These are phyloP conservation scores for Hydractinia echinata DNA, from an alignment of 30 jellyfish, hydroid and myxozoan genomes.

Conservation along the genomic window DNA sequence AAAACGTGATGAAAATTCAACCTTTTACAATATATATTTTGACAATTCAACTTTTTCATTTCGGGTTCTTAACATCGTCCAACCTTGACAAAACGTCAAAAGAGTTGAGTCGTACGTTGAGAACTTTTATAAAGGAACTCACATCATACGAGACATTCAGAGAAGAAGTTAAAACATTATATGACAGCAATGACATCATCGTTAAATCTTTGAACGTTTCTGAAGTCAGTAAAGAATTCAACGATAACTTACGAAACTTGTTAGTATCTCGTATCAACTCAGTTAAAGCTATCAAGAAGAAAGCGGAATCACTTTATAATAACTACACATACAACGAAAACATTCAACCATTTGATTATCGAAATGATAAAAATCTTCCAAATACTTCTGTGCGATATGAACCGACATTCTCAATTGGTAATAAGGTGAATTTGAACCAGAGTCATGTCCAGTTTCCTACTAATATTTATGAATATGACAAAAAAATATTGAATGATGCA, in stretches of 20 bases:
- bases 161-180: no score
- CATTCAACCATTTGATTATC: conserved; percentile 14
- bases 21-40: no score
- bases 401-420: not conserved
- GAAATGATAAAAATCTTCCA: not conserved
- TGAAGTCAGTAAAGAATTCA: not conserved
- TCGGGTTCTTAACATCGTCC: no score
- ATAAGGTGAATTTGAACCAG: not conserved
- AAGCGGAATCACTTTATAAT: not conserved
- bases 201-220: not conserved
- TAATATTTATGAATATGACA: conserved; percentile 1
- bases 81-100: no score
- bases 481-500: conserved; percentile 32
- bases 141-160: no score
- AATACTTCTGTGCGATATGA: not conserved
- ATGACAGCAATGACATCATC: no score
- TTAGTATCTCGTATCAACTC: not conserved
- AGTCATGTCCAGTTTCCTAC: conserved; percentile 20
- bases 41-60: no score
- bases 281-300: not conserved
- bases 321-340: conserved; percentile 4
- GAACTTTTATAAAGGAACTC: no score
- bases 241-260: not conserved
- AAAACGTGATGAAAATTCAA: no score
- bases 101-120: no score